Percentiles rank a stretch among this genome's conserved stretches.
phyloP scores from a whole-genome alignment of 2,113 vertebrate genomes.

The Pedetes capensis region DNA sequence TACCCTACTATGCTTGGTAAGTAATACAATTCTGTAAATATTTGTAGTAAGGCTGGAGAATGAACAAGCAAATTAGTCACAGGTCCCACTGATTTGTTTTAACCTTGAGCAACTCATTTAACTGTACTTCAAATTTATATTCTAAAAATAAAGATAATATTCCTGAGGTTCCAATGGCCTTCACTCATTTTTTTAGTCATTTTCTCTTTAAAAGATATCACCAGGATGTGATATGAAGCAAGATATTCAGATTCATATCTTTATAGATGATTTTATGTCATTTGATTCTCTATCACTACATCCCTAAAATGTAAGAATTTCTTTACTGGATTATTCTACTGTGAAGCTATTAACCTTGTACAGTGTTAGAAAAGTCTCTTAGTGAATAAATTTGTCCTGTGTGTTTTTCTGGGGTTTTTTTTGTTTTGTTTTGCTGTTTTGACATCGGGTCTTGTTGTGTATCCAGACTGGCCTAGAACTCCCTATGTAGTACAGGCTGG shows the following conservation, averaged over 20 bases:
- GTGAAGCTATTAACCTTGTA: neutral
- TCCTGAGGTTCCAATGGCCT: neutral
- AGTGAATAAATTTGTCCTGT: neutral
- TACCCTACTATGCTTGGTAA: constrained; percentile 95
- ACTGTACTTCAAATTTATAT: neutral
- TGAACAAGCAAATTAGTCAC: neutral
- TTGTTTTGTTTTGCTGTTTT: too few species aligned
- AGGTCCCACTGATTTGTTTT: neutral
- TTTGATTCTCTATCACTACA: neutral
- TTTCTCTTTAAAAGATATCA: constrained; percentile 35
- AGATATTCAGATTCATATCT: neutral
- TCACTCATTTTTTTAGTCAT: neutral
- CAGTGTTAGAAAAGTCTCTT: neutral
- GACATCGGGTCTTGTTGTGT: too few species aligned
- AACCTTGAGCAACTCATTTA: constrained; percentile 1
- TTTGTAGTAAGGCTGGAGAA: constrained; percentile 12
- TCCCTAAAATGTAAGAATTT: constrained; percentile 5
- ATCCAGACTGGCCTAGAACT: too few species aligned
- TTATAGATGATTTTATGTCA: neutral
- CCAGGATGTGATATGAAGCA: neutral
- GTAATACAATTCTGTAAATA: constrained; percentile 39
- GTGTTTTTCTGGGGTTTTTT: too few species aligned
- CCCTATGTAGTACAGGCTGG: too few species aligned
- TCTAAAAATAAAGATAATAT: constrained; percentile 8
- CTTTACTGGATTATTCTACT: neutral